Percentiles rank a stretch among this genome's conserved stretches.
phyloP scores from a whole-genome alignment of 2,113 vertebrate species.

The Rhinopithecus roxellana region DNA sequence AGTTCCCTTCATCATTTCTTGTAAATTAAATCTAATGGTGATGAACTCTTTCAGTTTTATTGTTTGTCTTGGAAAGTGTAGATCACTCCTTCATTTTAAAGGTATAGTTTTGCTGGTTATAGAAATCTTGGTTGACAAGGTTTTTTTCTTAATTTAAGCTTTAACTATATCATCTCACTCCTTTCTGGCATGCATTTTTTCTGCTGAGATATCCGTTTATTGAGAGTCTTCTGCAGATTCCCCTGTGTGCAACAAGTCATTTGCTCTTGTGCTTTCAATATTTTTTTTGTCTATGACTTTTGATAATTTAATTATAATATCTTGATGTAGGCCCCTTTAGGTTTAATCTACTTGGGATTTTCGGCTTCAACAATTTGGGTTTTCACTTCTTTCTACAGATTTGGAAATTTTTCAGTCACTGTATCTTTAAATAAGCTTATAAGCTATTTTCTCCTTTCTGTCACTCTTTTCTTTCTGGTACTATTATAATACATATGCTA shows the following conservation, averaged over 20 bases:
- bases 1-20: too few relatives aligned
- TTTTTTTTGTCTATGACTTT: neutral
- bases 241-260: neutral
- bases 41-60: too few relatives aligned
- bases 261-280: neutral
- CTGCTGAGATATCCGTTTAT: too few relatives aligned
- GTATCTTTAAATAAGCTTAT: neutral
- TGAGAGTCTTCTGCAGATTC: too few relatives aligned
- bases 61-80: too few relatives aligned
- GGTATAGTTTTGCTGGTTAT: too few relatives aligned
- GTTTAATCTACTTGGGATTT: neutral
- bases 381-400: neutral
- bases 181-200: too few relatives aligned
- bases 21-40: too few relatives aligned
- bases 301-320: neutral
- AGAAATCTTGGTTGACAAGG: too few relatives aligned
- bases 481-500: neutral
- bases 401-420: neutral
- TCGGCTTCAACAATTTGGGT: neutral
- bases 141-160: too few relatives aligned
- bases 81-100: too few relatives aligned
- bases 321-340: neutral
- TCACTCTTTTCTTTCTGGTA: neutral
- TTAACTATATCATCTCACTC: too few relatives aligned
- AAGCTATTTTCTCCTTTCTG: neutral